Conservation (phyloP, 2,888 invertebrate genomes). For the Mactromeris polynyma region DNA sequence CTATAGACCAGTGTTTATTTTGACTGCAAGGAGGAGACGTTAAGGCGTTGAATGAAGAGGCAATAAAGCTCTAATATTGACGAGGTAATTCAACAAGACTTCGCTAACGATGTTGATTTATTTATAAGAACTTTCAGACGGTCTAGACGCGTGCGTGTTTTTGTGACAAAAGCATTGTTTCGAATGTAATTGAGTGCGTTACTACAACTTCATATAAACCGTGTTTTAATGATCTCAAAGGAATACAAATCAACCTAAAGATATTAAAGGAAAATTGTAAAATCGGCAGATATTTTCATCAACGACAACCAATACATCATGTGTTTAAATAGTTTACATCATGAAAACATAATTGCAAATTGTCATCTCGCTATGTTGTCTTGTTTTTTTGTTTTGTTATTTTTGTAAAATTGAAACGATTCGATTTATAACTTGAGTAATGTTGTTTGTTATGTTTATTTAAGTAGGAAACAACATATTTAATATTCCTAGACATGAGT, state of each 20-base stretch:
- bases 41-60: conserved; percentile 36
- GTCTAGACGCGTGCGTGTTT: conserved; percentile 37
- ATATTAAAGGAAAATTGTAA: neutral
- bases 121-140: conserved; percentile 35
- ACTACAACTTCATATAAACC: neutral
- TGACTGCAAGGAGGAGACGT: conserved; percentile 28
- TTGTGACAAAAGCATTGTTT: conserved; percentile 22
- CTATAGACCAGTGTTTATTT: conserved; percentile 39
- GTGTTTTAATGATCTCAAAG: neutral
- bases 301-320: neutral
- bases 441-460: neutral
- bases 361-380: neutral
- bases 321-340: neutral
- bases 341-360: neutral
- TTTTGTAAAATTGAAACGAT: neutral
- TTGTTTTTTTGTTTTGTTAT: too few species aligned
- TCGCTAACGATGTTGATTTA: conserved; percentile 40
- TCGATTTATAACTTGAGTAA: neutral
- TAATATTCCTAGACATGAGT: neutral
- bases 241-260: neutral
- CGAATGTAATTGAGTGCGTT: conserved; percentile 27
- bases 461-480: neutral
- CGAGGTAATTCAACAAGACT: conserved; percentile 17
- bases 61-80: conserved; percentile 40
- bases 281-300: neutral